phyloP scores from a whole-genome alignment of 1,140 invertebrate species.

The Neotoxoptera formosana region DNA sequence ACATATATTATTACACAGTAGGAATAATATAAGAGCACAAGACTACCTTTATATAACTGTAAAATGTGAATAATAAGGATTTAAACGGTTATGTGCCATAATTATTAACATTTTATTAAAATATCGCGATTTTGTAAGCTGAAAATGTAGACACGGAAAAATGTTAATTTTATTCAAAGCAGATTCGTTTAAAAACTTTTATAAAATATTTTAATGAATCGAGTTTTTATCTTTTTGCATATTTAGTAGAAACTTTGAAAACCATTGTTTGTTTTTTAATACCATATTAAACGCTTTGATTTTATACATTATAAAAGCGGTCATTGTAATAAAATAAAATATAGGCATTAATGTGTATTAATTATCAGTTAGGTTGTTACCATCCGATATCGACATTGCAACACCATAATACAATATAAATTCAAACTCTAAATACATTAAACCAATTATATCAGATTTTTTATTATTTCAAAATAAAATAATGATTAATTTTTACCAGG shows the following conservation, averaged over 20 bases:
- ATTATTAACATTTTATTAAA: conserved; percentile 7
- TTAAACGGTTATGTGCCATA: neutral
- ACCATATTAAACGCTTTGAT: neutral
- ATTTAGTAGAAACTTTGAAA: neutral
- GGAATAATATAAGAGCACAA: neutral
- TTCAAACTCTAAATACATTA: neutral
- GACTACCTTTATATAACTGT: neutral
- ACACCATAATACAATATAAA: neutral
- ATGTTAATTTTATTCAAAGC: conserved; percentile 34
- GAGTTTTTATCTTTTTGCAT: conserved; percentile 35
- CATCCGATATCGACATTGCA: neutral
- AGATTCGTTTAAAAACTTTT: conserved; percentile 43
- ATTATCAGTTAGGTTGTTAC: neutral
- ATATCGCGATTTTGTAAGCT: neutral
- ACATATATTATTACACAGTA: neutral
- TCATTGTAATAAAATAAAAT: neutral
- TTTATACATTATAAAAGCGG: neutral
- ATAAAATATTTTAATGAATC: conserved; percentile 34
- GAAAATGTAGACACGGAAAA: conserved; percentile 13
- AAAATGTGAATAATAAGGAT: neutral
- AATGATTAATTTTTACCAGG: neutral
- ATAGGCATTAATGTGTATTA: neutral
- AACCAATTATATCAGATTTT: neutral
- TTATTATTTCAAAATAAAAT: neutral
- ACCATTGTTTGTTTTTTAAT: neutral